Evolutionary conservation across 1,140 invertebrate genomes (phyloP).

Genomic region (Lucilia sericata): DNA sequence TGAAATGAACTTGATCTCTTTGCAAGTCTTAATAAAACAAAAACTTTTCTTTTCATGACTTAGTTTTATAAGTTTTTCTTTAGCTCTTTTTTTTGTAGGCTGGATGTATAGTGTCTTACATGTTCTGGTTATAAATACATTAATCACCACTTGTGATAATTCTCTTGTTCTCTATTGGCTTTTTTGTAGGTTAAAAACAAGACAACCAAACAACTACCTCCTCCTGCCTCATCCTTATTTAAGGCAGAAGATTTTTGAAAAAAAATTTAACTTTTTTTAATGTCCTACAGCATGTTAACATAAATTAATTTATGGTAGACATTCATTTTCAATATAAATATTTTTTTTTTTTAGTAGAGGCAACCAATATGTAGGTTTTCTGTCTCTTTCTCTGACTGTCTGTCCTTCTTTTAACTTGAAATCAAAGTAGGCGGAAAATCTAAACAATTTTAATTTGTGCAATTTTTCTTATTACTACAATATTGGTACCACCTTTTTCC

Average conservation of each 20-base stretch:
- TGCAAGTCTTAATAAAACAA: too few species aligned
- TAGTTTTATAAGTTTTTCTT: too few species aligned
- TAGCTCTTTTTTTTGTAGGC: neutral
- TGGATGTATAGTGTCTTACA: neutral
- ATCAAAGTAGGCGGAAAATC: slow-evolving; percentile 42
- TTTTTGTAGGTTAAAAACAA: neutral
- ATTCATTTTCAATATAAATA: slow-evolving; percentile 9
- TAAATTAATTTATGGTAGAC: slow-evolving; percentile 37
- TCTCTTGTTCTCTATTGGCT: neutral
- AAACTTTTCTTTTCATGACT: too few species aligned
- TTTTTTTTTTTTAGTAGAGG: neutral
- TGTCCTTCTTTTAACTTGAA: slow-evolving; percentile 10
- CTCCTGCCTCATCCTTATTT: neutral
- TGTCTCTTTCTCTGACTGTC: too few species aligned
- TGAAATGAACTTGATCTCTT: too few species aligned
- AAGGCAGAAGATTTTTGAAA: neutral
- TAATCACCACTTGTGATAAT: slow-evolving; percentile 15
- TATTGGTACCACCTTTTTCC: neutral
- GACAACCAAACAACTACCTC: neutral
- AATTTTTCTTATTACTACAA: slow-evolving; percentile 37
- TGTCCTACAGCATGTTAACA: slow-evolving; percentile 44
- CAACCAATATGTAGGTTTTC: too few species aligned
- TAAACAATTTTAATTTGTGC: slow-evolving; percentile 43
- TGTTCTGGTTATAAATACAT: slow-evolving; percentile 15
- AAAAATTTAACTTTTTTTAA: neutral